Conservation (phyloP, 2,797 vertebrate species). For the Cynodonichthys magdalenae region DNA sequence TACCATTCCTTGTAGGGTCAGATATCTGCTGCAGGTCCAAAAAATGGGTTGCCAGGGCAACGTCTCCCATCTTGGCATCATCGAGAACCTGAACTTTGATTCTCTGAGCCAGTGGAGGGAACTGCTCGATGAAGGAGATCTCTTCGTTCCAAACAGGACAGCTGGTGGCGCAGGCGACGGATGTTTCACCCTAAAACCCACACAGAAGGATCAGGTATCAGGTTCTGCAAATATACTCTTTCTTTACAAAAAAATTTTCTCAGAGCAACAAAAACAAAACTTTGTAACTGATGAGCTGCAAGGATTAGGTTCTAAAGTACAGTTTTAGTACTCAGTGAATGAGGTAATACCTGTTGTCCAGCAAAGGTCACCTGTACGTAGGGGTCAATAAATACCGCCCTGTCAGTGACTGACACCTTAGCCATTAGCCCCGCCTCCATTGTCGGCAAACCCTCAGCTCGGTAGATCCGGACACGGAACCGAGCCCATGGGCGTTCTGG, state of each 20-base stretch:
- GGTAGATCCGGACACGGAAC: slow-evolving; percentile 87
- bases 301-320: too few species aligned
- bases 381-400: slow-evolving; percentile 88
- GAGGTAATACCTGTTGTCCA: slow-evolving; percentile 86
- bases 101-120: slow-evolving; percentile 88
- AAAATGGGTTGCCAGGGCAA: slow-evolving; percentile 90
- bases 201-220: background rate
- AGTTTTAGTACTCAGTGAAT: too few species aligned
- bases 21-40: slow-evolving; percentile 92
- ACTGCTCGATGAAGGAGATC: slow-evolving; percentile 94
- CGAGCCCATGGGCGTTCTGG: slow-evolving; percentile 91
- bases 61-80: slow-evolving; percentile 86
- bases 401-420: slow-evolving; percentile 88
- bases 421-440: slow-evolving; percentile 90
- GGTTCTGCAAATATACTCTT: background rate
- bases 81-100: slow-evolving; percentile 91
- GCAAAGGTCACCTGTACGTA: slow-evolving; percentile 90
- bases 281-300: too few species aligned
- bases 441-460: slow-evolving; percentile 88
- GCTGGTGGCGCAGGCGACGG: slow-evolving; percentile 81
- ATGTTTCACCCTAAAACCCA: slow-evolving; percentile 87
- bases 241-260: background rate
- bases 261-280: too few species aligned
- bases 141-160: slow-evolving; percentile 91
- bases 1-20: slow-evolving; percentile 88